Percentiles rank a stretch among this genome's conserved stretches.
Evolutionary conservation across 2,113 vertebrate genomes (phyloP).

Genomic region (Pogona vitticeps): DNA sequence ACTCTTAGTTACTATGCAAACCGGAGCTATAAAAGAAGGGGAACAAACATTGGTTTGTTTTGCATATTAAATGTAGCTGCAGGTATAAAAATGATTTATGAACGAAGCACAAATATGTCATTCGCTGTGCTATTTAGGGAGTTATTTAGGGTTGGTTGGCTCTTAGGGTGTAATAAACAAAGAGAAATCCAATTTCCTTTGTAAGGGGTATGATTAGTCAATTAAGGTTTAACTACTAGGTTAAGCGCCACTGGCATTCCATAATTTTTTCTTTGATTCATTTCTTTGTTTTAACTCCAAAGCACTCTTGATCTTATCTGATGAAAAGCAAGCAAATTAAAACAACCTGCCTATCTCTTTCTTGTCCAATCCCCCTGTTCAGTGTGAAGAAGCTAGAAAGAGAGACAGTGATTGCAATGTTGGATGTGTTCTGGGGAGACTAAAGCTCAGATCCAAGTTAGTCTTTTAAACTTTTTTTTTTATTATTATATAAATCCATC

Average conservation of each 20-base stretch:
- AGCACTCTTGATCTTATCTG: neutral
- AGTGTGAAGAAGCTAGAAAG: neutral
- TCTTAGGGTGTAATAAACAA: neutral
- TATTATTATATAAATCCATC: no score
- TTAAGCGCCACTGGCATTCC: neutral
- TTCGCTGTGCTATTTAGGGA: slow-evolving; percentile 5
- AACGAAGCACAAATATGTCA: neutral
- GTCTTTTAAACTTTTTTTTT: no score
- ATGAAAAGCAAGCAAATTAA: neutral
- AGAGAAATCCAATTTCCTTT: neutral
- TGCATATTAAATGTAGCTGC: neutral
- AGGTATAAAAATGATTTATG: slow-evolving; percentile 16
- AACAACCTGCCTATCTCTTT: neutral
- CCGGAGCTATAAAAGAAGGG: neutral
- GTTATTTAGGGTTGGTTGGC: neutral
- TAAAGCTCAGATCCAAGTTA: neutral
- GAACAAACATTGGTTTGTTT: neutral
- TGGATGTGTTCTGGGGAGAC: neutral
- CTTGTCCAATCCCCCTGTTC: neutral
- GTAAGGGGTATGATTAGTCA: neutral
- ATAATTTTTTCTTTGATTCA: neutral
- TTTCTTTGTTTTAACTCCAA: neutral
- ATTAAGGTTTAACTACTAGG: neutral
- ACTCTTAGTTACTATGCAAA: neutral
- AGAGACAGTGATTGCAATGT: neutral